Base-by-base conservation (phyloP, 2,113 vertebrate genomes). In the Anolis carolinensis region DNA sequence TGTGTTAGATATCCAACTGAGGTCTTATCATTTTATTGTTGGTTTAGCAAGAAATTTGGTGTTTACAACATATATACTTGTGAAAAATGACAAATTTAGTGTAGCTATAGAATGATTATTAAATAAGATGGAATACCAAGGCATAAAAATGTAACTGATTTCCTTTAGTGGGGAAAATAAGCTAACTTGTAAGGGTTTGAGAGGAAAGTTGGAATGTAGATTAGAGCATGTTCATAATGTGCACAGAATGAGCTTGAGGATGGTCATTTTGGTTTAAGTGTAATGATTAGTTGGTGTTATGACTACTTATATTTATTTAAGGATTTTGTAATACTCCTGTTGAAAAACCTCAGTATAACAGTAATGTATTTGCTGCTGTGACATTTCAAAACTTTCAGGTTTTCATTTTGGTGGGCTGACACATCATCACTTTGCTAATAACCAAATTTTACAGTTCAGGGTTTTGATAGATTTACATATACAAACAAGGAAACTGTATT, bases 361-460 rank as follows among this genome's bases (percentile, higher is more conserved):
- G 95, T 96, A 96, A 96, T 95, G 95, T 96, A 95, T 96, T 97
- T 96, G 97, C 98, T 98, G 97, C 98, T 97, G 96, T 96, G 95
- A 96, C 95, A 96, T 97, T 96, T 96, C 93, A 93, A 90, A 96
- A 78, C 95, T 96, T 96, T 97, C 96, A 93, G 93, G 94, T 84
- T 79, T 95, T 95, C 93, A 96, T 95, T 96, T 95, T 95, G 94
- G 93, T 94, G 93, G 92, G 90, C 83, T 91, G 82, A 97, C 95
- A 95, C 95, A 96, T 97, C 96, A 95, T 96, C 95, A 95, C 94
- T 97, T 96, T 97, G 97, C 97, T 98, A 97, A 97, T 97, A 98
- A 98, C 97, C 98, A 98, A 99, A 98, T 96, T 44, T 96, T 97
- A 96, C 97, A 97, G 96, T 97, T 98, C 97, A 98, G 98, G 98